A percentile compares a stretch with the other conserved stretches of the same genome.
Evolutionary conservation across 2,113 vertebrate genomes (phyloP).

Genomic region (Cochlearius cochlearius): DNA sequence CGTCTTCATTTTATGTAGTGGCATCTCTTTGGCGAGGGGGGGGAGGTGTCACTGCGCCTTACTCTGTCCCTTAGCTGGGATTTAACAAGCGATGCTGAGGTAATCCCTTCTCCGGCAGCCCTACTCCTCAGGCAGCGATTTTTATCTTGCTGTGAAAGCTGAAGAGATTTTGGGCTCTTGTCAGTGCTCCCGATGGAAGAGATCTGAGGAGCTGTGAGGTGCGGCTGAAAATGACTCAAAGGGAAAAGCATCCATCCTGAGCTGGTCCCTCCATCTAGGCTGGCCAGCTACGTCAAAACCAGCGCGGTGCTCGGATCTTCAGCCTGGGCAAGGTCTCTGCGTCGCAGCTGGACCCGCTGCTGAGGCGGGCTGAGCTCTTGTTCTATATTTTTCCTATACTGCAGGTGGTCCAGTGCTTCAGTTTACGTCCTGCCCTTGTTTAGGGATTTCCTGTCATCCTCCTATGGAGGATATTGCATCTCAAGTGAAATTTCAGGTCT

Average conservation of each 20-base stretch:
- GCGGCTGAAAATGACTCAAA: not conserved
- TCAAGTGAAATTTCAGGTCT: not conserved
- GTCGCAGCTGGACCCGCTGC: fast-evolving
- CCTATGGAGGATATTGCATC: not conserved
- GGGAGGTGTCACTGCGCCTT: not conserved
- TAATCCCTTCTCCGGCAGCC: not conserved
- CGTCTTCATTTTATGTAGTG: not conserved
- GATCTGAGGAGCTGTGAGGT: not conserved
- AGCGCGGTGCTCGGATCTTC: not conserved
- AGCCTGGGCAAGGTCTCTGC: not conserved
- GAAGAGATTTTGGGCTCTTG: not conserved
- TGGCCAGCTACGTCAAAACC: not conserved
- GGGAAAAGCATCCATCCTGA: not conserved
- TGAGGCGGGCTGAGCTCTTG: not conserved
- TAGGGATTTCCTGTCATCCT: not conserved
- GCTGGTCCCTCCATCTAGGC: not conserved
- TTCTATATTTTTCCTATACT: not conserved
- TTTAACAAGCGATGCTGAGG: not conserved
- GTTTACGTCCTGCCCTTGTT: not conserved
- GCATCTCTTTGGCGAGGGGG: not conserved
- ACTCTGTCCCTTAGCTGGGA: not conserved
- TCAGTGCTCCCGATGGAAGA: not conserved
- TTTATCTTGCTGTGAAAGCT: constrained; percentile 9
- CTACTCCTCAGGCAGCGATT: not conserved
- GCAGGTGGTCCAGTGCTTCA: not conserved